Percentiles rank a stretch among this genome's conserved stretches.
Conservation (phyloP, 2,113 vertebrate species). For the Rostratula benghalensis region DNA sequence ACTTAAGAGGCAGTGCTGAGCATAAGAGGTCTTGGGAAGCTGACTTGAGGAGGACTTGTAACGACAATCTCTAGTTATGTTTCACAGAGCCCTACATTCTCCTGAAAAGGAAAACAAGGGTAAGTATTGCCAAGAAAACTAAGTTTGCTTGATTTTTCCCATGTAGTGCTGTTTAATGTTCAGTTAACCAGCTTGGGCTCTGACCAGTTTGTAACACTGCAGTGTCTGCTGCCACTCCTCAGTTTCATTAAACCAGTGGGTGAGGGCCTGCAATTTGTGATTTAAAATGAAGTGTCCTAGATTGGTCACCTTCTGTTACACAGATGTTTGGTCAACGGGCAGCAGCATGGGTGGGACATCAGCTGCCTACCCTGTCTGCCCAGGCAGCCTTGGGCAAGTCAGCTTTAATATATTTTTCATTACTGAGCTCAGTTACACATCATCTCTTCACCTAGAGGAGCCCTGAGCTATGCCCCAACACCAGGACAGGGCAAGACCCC, state of each 20-base stretch:
- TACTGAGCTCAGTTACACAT: background rate
- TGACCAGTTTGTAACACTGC: background rate
- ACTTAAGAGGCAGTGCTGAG: slow-evolving; percentile 19
- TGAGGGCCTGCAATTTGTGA: background rate
- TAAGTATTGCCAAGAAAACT: slow-evolving; percentile 67
- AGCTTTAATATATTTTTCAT: background rate
- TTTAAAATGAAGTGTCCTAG: background rate
- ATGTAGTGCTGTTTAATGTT: background rate
- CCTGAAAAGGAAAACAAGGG: slow-evolving; percentile 31
- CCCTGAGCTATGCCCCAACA: background rate
- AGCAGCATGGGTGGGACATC: background rate
- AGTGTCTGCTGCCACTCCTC: background rate
- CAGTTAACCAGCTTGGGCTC: background rate
- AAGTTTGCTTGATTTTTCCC: slow-evolving; percentile 56
- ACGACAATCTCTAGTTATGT: slow-evolving; percentile 4
- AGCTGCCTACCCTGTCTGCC: background rate
- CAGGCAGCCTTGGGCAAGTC: background rate
- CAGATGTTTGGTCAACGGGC: background rate
- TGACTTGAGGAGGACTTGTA: background rate
- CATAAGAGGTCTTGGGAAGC: slow-evolving; percentile 53
- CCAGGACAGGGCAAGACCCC: background rate
- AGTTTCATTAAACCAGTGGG: background rate
- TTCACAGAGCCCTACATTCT: slow-evolving; percentile 58
- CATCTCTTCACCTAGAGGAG: background rate
- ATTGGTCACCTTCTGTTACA: background rate